phyloP scores from a whole-genome alignment of 2,113 vertebrate species.

The Syngnathus scovelli region DNA sequence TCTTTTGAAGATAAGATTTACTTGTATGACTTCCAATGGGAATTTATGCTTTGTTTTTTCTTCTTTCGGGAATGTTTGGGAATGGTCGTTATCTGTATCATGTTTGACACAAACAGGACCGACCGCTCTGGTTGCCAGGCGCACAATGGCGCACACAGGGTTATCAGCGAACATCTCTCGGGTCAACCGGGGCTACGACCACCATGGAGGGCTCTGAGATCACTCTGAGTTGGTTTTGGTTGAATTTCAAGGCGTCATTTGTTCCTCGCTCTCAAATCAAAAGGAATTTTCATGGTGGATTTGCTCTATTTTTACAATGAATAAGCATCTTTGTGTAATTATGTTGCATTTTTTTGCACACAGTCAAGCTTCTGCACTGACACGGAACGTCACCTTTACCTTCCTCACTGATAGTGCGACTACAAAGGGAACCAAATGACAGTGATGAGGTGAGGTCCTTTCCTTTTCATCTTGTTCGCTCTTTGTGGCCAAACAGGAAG shows the following conservation, averaged over 20 bases:
- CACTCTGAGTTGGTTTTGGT: constrained; percentile 5
- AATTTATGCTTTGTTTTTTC: constrained; percentile 43
- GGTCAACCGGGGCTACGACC: constrained; percentile 10
- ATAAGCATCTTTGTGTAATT: constrained; percentile 1
- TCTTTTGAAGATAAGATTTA: constrained; percentile 37
- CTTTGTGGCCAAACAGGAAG: constrained; percentile 6
- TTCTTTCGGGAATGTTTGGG: constrained; percentile 40
- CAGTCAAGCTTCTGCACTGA: constrained; percentile 15
- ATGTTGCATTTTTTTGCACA: neutral
- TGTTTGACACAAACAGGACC: constrained; percentile 40
- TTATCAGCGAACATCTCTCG: constrained; percentile 35
- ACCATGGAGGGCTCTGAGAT: constrained; percentile 8
- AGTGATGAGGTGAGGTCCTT: constrained; percentile 42
- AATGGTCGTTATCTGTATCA: constrained; percentile 44
- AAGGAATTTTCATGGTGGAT: neutral
- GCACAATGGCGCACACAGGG: constrained; percentile 34
- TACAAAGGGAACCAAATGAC: constrained; percentile 34
- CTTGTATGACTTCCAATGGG: constrained; percentile 21
- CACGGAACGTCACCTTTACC: neutral
- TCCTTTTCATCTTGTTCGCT: constrained; percentile 48
- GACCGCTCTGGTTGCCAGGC: constrained; percentile 23
- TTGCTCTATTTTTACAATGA: constrained; percentile 9
- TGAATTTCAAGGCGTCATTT: neutral
- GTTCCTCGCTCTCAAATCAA: neutral
- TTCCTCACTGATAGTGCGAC: constrained; percentile 28